These are phyloP conservation scores for Eurystomus gularis DNA, from an alignment of 2,113 vertebrate species.

Conservation along the genomic window DNA sequence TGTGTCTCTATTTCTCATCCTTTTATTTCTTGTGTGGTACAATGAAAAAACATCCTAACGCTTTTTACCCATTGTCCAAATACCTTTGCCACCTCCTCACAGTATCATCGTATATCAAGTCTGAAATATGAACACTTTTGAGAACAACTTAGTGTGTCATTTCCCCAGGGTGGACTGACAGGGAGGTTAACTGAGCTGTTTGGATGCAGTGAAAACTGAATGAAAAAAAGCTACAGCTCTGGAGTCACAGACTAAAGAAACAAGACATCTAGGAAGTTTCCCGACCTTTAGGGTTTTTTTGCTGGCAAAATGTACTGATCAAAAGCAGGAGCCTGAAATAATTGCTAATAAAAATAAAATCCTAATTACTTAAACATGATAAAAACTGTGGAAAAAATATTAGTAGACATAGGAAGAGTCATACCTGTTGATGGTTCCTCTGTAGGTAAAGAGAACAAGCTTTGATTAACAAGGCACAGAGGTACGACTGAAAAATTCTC, in stretches of 20 bases:
- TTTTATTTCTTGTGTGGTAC: background rate
- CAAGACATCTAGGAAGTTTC: background rate
- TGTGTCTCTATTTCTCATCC: background rate
- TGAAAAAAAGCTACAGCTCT: background rate
- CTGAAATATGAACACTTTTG: background rate
- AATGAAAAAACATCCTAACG: background rate
- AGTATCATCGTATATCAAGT: background rate
- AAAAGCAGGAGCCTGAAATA: background rate
- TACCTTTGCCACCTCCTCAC: background rate
- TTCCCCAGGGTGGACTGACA: background rate
- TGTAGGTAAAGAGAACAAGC: slow-evolving; percentile 44
- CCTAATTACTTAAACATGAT: background rate
- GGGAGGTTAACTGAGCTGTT: background rate
- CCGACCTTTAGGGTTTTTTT: background rate
- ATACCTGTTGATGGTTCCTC: slow-evolving; percentile 69
- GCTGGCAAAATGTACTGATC: background rate
- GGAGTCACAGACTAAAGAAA: background rate
- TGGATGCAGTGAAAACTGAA: background rate
- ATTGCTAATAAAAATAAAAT: background rate
- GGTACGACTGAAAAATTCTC: slow-evolving; percentile 77
- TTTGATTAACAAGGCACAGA: slow-evolving; percentile 76
- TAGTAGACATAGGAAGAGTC: background rate
- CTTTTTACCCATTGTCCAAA: background rate
- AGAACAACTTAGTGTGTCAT: background rate
- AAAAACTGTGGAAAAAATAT: background rate